Percentiles rank a stretch among this genome's conserved stretches.
These are phyloP conservation scores for Temnothorax curvispinosus DNA, from an alignment of 1,140 invertebrate genomes.

Conservation along the genomic window DNA sequence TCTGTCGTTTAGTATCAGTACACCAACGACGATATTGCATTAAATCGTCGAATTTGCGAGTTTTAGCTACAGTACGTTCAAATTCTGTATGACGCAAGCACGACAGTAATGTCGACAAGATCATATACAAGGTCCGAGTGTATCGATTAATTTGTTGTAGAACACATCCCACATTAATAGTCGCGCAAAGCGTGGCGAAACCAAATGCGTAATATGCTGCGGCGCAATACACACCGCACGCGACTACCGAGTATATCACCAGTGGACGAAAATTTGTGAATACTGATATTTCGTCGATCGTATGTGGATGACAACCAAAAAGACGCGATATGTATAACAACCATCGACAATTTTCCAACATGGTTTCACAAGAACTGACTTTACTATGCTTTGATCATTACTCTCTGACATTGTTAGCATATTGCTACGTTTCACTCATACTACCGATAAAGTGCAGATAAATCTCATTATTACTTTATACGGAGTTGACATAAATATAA, in stretches of 20 bases:
- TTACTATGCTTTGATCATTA: not conserved
- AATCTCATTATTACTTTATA: not conserved
- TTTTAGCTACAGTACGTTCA: not conserved
- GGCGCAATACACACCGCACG: not conserved
- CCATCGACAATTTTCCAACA: constrained; percentile 31
- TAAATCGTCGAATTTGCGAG: constrained; percentile 25
- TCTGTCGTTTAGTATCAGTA: not conserved
- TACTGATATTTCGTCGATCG: not conserved
- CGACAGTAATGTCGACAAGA: not conserved
- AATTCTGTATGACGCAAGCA: not conserved
- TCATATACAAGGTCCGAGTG: not conserved
- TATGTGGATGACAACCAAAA: constrained; percentile 25
- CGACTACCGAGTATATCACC: not conserved
- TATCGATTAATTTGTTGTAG: constrained; percentile 4
- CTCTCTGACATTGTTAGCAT: too few species aligned
- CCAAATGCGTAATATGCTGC: not conserved
- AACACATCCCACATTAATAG: not conserved
- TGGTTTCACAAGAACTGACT: not conserved
- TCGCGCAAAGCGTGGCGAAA: not conserved
- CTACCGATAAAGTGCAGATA: constrained; percentile 27
- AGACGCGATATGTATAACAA: constrained; percentile 22
- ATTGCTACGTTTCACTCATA: too few species aligned
- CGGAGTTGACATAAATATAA: not conserved
- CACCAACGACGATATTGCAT: not conserved
- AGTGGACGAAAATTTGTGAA: not conserved